Evolutionary conservation across 2,888 invertebrate genomes (phyloP).

Genomic region (Dynastes tityus): DNA sequence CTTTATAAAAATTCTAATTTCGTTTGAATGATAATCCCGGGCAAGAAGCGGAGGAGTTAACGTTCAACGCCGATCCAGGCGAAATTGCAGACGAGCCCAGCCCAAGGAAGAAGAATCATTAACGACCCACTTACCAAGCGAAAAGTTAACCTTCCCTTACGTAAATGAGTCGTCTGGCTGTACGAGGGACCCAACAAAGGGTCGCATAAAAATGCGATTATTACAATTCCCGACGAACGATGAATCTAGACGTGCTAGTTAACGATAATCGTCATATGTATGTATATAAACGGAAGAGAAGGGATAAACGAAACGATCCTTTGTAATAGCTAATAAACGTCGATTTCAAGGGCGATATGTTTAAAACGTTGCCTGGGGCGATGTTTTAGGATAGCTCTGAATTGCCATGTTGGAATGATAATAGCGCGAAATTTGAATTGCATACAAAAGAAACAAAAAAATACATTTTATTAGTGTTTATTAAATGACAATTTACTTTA

Average conservation of each 20-base stretch:
- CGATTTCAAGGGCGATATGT: no score
- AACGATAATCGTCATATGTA: conserved; percentile 35
- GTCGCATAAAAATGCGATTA: conserved; percentile 38
- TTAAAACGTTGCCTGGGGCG: no score
- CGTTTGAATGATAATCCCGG: not conserved
- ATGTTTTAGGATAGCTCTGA: no score
- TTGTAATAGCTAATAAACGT: no score
- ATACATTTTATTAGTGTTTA: no score
- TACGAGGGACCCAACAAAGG: not conserved
- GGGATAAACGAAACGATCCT: not conserved
- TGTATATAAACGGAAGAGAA: not conserved
- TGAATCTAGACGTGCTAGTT: conserved; percentile 22
- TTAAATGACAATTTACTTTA: no score
- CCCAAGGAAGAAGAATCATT: conserved; percentile 21
- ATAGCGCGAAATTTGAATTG: no score
- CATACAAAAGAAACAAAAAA: no score
- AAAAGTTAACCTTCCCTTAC: conserved; percentile 7
- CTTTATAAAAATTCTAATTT: conserved; percentile 9
- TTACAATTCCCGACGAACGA: conserved; percentile 22
- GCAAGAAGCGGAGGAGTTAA: conserved; percentile 17
- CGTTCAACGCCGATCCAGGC: not conserved
- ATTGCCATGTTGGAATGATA: no score
- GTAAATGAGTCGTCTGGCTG: conserved; percentile 14
- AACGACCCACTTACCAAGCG: conserved; percentile 23
- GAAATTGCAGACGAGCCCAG: conserved; percentile 30